phyloP scores from a whole-genome alignment of 2,113 vertebrate genomes.

The Dromaius novaehollandiae region DNA sequence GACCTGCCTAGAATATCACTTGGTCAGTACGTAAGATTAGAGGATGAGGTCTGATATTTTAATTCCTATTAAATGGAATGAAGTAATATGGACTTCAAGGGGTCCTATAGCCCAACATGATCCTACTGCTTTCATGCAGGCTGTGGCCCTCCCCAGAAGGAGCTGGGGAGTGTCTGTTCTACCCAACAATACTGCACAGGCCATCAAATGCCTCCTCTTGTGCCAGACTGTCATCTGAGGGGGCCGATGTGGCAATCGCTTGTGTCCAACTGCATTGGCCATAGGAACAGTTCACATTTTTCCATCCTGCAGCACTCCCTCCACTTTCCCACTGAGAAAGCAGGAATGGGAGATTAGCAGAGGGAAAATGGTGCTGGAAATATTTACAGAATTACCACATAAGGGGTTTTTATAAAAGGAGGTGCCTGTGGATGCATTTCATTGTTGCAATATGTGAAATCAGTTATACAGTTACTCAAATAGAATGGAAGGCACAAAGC shows the following conservation, averaged over 20 bases:
- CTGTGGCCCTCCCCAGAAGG: background rate
- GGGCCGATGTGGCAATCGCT: background rate
- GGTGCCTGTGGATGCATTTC: background rate
- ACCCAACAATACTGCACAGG: background rate
- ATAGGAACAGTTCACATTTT: background rate
- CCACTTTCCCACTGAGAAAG: background rate
- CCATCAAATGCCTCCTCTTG: background rate
- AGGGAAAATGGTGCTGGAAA: background rate
- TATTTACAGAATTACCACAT: background rate
- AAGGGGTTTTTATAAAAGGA: background rate
- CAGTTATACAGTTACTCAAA: background rate
- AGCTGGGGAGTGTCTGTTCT: background rate
- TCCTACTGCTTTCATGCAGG: background rate
- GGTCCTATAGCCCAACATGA: background rate
- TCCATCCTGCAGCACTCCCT: background rate
- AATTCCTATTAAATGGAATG: background rate
- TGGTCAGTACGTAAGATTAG: background rate
- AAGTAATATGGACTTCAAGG: background rate
- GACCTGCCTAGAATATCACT: background rate
- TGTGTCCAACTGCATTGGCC: fast-evolving
- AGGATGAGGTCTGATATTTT: background rate
- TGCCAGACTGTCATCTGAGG: background rate
- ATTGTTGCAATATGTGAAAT: background rate
- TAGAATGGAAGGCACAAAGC: background rate
- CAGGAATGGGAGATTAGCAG: background rate